A percentile compares a stretch with the other conserved stretches of the same genome.
These are phyloP conservation scores for Netelia virgata DNA, from an alignment of 2,888 invertebrate genomes.

Conservation along the genomic window DNA sequence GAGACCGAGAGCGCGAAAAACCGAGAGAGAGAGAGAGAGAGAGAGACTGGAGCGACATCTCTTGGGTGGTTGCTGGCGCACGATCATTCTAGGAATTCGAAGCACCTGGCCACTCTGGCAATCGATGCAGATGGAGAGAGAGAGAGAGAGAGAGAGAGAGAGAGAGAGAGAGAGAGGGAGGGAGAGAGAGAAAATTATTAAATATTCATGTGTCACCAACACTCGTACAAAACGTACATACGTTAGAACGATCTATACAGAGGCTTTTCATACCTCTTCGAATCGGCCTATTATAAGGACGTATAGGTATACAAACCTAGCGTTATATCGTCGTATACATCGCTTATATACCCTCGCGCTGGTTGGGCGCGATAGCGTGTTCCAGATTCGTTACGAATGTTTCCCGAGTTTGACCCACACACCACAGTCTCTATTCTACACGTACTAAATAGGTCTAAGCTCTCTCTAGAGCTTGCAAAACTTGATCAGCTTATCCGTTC, in stretches of 20 bases:
- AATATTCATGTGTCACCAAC: slow-evolving; percentile 31
- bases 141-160: not conserved
- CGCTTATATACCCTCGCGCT: not conserved
- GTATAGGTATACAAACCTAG: not conserved
- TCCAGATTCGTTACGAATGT: slow-evolving; percentile 25
- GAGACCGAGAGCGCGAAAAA: too few relatives aligned
- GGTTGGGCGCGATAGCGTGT: slow-evolving; percentile 16
- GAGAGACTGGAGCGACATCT: slow-evolving; percentile 44
- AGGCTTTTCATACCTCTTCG: slow-evolving; percentile 9
- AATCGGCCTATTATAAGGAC: not conserved
- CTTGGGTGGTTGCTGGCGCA: slow-evolving; percentile 20
- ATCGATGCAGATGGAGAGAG: slow-evolving; percentile 41
- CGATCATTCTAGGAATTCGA: slow-evolving; percentile 50
- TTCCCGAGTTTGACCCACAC: slow-evolving; percentile 50
- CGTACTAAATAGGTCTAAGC: not conserved
- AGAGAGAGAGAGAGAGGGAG: not conserved
- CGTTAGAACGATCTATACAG: not conserved
- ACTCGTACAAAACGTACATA: not conserved
- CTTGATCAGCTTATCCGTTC: slow-evolving; percentile 14
- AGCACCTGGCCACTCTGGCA: slow-evolving; percentile 19
- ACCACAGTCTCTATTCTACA: slow-evolving; percentile 4
- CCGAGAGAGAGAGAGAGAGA: too few relatives aligned
- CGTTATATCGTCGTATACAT: not conserved
- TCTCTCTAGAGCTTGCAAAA: slow-evolving; percentile 2
- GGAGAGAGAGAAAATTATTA: slow-evolving; percentile 6